phyloP scores from a whole-genome alignment of 2,888 invertebrate genomes.

The Tenthredo livida region DNA sequence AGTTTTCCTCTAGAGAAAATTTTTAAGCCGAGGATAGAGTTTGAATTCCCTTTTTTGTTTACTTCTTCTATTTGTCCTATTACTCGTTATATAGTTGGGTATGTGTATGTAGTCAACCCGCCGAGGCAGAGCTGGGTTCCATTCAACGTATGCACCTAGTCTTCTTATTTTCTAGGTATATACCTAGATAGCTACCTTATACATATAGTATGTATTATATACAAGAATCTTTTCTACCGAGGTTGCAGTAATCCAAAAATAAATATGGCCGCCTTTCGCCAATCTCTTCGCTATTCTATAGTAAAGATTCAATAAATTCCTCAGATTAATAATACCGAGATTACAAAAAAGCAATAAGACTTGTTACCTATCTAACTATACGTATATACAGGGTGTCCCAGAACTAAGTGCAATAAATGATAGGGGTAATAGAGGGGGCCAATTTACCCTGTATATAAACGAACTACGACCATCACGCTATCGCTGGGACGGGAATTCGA shows the following conservation, averaged over 20 bases:
- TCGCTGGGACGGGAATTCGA: background rate
- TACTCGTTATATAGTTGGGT: constrained; percentile 1
- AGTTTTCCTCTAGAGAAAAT: background rate
- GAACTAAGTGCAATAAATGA: too few species aligned
- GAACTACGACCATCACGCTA: too few species aligned
- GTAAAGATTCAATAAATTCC: background rate
- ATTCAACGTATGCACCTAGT: background rate
- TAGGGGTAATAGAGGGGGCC: too few species aligned
- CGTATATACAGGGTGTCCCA: too few species aligned
- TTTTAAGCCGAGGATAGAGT: constrained; percentile 2
- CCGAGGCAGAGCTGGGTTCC: background rate
- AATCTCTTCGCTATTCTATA: background rate
- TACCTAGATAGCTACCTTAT: too few species aligned
- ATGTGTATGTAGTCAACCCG: background rate
- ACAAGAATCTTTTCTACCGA: constrained; percentile 1
- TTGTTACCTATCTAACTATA: background rate
- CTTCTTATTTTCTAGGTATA: constrained; percentile 12
- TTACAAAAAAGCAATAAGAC: background rate
- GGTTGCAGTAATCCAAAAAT: constrained; percentile 2
- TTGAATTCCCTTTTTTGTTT: background rate
- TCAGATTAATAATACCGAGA: background rate
- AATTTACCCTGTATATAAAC: too few species aligned
- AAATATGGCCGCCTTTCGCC: background rate
- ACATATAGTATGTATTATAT: background rate
- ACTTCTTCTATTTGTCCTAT: background rate